A percentile compares a stretch with the other conserved stretches of the same genome.
phyloP scores from a whole-genome alignment of 2,888 invertebrate species.

The Lasioglossum lativentre region DNA sequence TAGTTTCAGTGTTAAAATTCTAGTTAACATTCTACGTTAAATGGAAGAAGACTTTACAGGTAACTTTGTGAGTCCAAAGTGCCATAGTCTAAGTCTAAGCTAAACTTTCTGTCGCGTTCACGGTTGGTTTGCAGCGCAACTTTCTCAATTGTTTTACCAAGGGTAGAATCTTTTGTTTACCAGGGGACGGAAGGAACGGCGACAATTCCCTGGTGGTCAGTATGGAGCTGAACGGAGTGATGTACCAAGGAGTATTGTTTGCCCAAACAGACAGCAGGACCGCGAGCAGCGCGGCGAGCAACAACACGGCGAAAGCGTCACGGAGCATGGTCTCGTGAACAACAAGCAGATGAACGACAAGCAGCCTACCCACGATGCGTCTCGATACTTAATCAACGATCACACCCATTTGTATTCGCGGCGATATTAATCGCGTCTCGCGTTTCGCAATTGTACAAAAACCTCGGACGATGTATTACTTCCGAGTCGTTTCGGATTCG shows the following conservation, averaged over 20 bases:
- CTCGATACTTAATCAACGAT: conserved; percentile 35
- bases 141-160: background rate
- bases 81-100: background rate
- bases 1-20: too few relatives aligned
- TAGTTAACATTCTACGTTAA: too few relatives aligned
- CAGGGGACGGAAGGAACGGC: conserved; percentile 93
- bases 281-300: conserved; percentile 62
- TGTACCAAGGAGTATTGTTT: conserved; percentile 97
- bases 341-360: background rate
- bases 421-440: conserved; percentile 8
- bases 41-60: too few relatives aligned
- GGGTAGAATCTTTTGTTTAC: conserved; percentile 69
- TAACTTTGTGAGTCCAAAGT: background rate
- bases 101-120: background rate
- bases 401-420: conserved; percentile 10
- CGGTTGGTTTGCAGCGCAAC: background rate
- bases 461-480: background rate
- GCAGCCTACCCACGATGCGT: conserved; percentile 24
- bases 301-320: conserved; percentile 75
- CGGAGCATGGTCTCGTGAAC: conserved; percentile 78
- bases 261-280: conserved; percentile 84
- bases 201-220: conserved; percentile 96
- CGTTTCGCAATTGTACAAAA: conserved; percentile 16
- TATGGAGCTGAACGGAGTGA: conserved; percentile 97
- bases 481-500: background rate